Base-by-base conservation (phyloP, 1,140 invertebrate species). In the Trachymyrmex septentrionalis region DNA sequence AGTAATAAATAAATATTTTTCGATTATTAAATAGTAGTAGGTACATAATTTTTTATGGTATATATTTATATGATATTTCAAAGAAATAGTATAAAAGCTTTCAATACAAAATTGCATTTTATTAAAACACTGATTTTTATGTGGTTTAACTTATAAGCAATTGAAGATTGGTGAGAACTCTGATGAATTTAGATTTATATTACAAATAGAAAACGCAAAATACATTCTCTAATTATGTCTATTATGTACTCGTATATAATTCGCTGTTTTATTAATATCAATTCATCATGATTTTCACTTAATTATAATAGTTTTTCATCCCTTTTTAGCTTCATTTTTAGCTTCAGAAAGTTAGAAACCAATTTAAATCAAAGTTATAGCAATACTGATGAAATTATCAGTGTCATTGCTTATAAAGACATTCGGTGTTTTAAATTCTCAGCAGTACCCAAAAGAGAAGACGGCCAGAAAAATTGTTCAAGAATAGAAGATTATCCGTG, bases 81-180 rank as follows among this genome's bases (percentile, higher is more conserved):
- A 24, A 53, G 7, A 34, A 14, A 57, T 59, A 1, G 1, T 6
- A 34, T 38, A 75, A 64, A 34, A 64, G 7, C 7, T 63, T 21
- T 57, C 6, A 50, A 64, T 14, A 64, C 16, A 64, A 64, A 30
- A 19, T 7, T 19, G 7, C 24, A 50, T 53, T 55, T 53, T 2
- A 16, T 55, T 53, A 1, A 57, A 6, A 30, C 27, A 55, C 2
- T 7, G 6, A 10, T n/a, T 72, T 10, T 55, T 72, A 30, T 30
- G 19, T 55, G n/a, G 3, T 59, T 75, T 34, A 34, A 75, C 4
- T 73, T 73, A 30, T n/a, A 38, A 34, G n/a, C 14, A 75, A 75
- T 34, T 21, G 7, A 57, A 75, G 19, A 30, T 73, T 34, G 19
- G 12, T 53, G 24, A 30, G 24, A 30, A 1, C 2, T 73, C 9